A percentile compares a stretch with the other conserved stretches of the same genome.
phyloP scores from a whole-genome alignment of 2,888 invertebrate genomes.

The Phania funesta region DNA sequence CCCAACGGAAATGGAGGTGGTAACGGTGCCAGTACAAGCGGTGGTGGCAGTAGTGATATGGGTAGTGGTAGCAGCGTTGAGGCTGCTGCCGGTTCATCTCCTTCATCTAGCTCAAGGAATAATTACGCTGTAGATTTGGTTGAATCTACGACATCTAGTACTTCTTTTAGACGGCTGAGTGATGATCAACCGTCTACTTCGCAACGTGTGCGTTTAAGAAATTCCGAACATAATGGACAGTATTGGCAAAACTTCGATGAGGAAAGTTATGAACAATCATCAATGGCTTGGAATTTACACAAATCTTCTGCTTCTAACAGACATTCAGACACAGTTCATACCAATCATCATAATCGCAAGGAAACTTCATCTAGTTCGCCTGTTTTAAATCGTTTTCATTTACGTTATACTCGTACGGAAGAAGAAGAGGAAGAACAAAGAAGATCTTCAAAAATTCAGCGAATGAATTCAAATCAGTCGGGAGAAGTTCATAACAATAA shows the following conservation, averaged over 20 bases:
- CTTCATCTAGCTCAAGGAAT: slow-evolving; percentile 39
- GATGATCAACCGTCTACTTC: slow-evolving; percentile 64
- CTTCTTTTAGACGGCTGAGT: slow-evolving; percentile 54
- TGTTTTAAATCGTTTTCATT: slow-evolving; percentile 47
- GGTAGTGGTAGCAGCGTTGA: slow-evolving; percentile 32
- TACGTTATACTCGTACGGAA: slow-evolving; percentile 49
- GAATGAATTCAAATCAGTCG: slow-evolving; percentile 55
- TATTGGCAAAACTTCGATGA: slow-evolving; percentile 58
- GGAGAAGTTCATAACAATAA: slow-evolving; percentile 53
- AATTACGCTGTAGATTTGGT: slow-evolving; percentile 51
- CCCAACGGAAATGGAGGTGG: slow-evolving; percentile 11
- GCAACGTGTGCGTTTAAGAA: slow-evolving; percentile 53
- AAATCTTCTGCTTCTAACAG: slow-evolving; percentile 43
- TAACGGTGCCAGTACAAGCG: neutral
- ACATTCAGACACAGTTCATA: slow-evolving; percentile 2
- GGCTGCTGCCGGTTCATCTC: slow-evolving; percentile 37
- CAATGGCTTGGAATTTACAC: slow-evolving; percentile 63
- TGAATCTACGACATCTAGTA: slow-evolving; percentile 49
- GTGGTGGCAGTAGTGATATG: slow-evolving; percentile 13
- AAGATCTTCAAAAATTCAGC: slow-evolving; percentile 55
- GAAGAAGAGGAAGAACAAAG: slow-evolving; percentile 44
- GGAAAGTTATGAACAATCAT: slow-evolving; percentile 50
- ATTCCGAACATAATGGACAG: slow-evolving; percentile 16
- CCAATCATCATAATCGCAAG: neutral
- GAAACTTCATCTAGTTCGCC: slow-evolving; percentile 38